A percentile compares a stretch with the other conserved stretches of the same genome.
Conservation (phyloP, 2,888 invertebrate species). For the Meganola albula region DNA sequence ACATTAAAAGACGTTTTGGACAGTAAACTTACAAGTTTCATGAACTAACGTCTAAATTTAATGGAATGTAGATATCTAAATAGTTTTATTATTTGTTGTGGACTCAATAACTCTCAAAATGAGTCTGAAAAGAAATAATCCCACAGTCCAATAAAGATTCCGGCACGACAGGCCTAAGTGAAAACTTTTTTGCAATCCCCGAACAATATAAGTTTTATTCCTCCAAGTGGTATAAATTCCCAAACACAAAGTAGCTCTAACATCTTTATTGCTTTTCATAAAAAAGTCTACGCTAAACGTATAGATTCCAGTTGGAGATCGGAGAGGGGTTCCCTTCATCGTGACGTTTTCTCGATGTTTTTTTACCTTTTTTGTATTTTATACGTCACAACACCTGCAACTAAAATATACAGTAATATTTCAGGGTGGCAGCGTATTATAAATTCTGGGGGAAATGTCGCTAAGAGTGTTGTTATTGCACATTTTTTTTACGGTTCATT, state of each 20-base stretch:
- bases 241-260: constrained; percentile 75
- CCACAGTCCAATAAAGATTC: constrained; percentile 70
- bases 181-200: constrained; percentile 71
- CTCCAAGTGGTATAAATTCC: constrained; percentile 73
- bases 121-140: constrained; percentile 62
- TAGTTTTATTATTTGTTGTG: too few relatives aligned
- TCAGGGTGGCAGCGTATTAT: constrained; percentile 31
- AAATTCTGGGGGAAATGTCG: constrained; percentile 23
- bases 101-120: constrained; percentile 32
- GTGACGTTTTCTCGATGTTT: constrained; percentile 33
- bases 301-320: constrained; percentile 59
- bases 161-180: constrained; percentile 68
- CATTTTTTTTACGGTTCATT: constrained; percentile 10
- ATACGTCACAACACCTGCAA: constrained; percentile 33
- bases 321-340: constrained; percentile 42
- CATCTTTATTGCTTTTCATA: constrained; percentile 77
- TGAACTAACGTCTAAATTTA: too few relatives aligned
- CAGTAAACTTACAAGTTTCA: too few relatives aligned
- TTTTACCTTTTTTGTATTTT: constrained; percentile 40
- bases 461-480: constrained; percentile 16
- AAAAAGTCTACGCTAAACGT: constrained; percentile 62
- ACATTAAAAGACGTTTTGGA: too few relatives aligned
- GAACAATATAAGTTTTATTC: constrained; percentile 76
- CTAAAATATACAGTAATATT: constrained; percentile 31
- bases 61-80: too few relatives aligned